These are phyloP conservation scores for Vandiemenella viatica DNA, from an alignment of 2,888 invertebrate genomes.

Conservation along the genomic window DNA sequence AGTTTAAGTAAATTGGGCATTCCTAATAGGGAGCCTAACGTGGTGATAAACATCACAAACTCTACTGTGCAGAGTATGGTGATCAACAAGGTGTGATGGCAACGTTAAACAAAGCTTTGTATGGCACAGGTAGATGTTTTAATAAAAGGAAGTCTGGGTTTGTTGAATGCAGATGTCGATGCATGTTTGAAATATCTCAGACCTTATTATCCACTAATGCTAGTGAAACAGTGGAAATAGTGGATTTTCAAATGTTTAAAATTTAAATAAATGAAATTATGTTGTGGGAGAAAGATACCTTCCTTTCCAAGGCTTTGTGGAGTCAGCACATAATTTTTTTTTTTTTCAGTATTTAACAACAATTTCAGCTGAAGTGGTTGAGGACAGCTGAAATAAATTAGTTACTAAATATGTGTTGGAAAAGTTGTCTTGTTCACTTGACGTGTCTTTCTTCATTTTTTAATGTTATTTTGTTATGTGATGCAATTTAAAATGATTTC, in stretches of 20 bases:
- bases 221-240: slow-evolving; percentile 62
- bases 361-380: too few relatives aligned
- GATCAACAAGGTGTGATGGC: slow-evolving; percentile 40
- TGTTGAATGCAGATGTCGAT: slow-evolving; percentile 56
- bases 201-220: slow-evolving; percentile 51
- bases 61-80: slow-evolving; percentile 41
- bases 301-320: slow-evolving; percentile 49
- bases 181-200: slow-evolving; percentile 46
- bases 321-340: slow-evolving; percentile 45
- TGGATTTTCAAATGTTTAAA: slow-evolving; percentile 70
- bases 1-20: too few relatives aligned
- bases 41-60: slow-evolving; percentile 22
- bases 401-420: too few relatives aligned
- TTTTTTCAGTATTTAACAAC: too few relatives aligned
- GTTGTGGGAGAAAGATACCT: slow-evolving; percentile 38
- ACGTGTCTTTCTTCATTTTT: too few relatives aligned
- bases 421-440: too few relatives aligned
- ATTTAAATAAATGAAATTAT: slow-evolving; percentile 57
- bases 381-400: too few relatives aligned
- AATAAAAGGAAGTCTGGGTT: slow-evolving; percentile 48
- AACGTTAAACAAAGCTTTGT: slow-evolving; percentile 40
- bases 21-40: slow-evolving; percentile 24
- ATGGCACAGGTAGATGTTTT: slow-evolving; percentile 47
- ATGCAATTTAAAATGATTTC: too few relatives aligned
- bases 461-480: too few relatives aligned